A percentile compares a stretch with the other conserved stretches of the same genome.
Conservation (phyloP, 2,888 invertebrate species). For the Drosophila prolongata region DNA sequence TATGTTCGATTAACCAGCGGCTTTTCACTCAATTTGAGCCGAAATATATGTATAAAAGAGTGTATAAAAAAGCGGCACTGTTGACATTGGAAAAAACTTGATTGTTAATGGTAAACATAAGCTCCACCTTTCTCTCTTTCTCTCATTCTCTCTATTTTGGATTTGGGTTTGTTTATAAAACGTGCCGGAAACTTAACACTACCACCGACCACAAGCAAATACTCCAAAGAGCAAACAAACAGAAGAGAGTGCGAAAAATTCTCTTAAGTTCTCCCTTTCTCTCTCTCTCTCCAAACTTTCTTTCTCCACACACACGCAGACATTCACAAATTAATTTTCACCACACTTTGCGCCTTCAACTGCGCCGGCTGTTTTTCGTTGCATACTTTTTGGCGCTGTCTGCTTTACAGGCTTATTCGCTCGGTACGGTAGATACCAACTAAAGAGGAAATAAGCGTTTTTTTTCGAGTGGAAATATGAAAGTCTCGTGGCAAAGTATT, state of each 20-base stretch:
- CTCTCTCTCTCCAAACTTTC: conserved; percentile 7
- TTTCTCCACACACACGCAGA: conserved; percentile 1
- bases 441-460: not conserved
- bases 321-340: conserved; percentile 46
- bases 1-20: conserved; percentile 41
- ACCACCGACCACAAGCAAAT: conserved; percentile 61
- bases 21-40: conserved; percentile 36
- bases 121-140: conserved; percentile 11
- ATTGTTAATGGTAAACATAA: conserved; percentile 56
- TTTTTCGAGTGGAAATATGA: too few relatives aligned
- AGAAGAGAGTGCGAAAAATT: conserved; percentile 29
- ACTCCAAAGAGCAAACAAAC: conserved; percentile 45
- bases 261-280: conserved; percentile 19
- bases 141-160: conserved; percentile 10
- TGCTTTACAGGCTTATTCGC: conserved; percentile 51
- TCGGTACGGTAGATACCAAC: conserved; percentile 43
- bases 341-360: conserved; percentile 61
- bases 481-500: too few relatives aligned
- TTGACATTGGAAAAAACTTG: conserved; percentile 68
- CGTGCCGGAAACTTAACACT: conserved; percentile 74
- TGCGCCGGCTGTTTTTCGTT: conserved; percentile 64
- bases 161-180: conserved; percentile 75
- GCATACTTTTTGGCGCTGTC: conserved; percentile 69
- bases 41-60: conserved; percentile 16
- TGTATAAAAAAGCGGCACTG: conserved; percentile 43